Base-by-base conservation (phyloP, 53 echinoderm and acorn worm species). In the Crossaster papposus region DNA sequence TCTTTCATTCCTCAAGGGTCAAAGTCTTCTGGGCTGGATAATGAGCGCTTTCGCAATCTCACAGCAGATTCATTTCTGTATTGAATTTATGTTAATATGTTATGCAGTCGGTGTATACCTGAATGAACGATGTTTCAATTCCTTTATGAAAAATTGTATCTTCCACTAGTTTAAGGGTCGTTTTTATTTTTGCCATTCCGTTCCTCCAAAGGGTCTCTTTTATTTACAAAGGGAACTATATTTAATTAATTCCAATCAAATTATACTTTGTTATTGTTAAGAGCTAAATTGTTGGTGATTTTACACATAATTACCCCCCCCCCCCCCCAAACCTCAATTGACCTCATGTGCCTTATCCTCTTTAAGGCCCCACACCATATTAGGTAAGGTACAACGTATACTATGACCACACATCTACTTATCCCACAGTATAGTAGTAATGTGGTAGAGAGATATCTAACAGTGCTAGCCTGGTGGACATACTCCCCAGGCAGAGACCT, bases 401-500 rank as follows among this genome's bases (percentile, higher is more conserved):
- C 77, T 87, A 62, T 87, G 87, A 77, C 87, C 55, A 77, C 77
- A 87, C 55, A 6, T 12, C 13, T 29, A 13, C 20, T 30, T 58
- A 58, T 35, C 62, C 87, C 87, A 76, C 51, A 85, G 51, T 33
- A 54, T 32, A 15, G 74, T 70, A 10, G 55, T n/a, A n/a, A n/a
- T n/a, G 35, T 51, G n/a, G n/a, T 11, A 2, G 63, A 51, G 30
- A 31, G 17, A 44, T 44, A 44, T 44, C 44, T 44, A n/a, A 5
- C 44, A 44, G 44, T 4, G 58, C 77, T 87, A 87, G 87, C 87
- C 87, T 87, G 87, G 87, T 32, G 23, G 87, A 75, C 87, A 87
- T 32, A 87, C 87, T 34, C 77, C 36, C 44, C n/a, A 23, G 68
- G 83, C 64, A 64, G 79, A n/a, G n/a, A n/a, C n/a, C n/a, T n/a